Base-by-base conservation (phyloP, 1,140 invertebrate species). In the Choristoneura fumiferana region DNA sequence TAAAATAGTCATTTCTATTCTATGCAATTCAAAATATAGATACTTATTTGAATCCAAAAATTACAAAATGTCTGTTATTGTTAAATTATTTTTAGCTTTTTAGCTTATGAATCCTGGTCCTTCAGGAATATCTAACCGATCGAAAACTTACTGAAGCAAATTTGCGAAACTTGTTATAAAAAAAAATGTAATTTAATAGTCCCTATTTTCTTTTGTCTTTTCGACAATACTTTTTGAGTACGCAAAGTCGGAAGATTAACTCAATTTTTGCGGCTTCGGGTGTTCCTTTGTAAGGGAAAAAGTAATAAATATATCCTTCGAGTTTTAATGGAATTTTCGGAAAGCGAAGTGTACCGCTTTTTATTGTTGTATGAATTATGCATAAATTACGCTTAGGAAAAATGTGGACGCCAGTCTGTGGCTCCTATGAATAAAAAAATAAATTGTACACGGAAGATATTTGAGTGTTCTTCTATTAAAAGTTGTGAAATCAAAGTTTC, bases 211-310 rank as follows among this genome's bases (percentile, higher is more conserved):
- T 62, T 63, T 65, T 39, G 45, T 65, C 55, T 58, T 57, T 56
- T 38, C 49, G 35, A 58, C 58, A 63, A 53, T 63, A 58, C 52
- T 69, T 66, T 67, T 60, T 60, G 29, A 35, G 52, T 69, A 63
- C 55, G 55, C 57, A 64, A 69, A 69, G 63, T 67, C 63, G 60
- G 49, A 58, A 69, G 65, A 70, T 72, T 72, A 75, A 75, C 69
- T 75, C 67, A 75, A 75, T 75, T 75, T 71, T 65, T 65, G 57
- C 52, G 61, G 64, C 66, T 63, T 62, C 59, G 66, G 63, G 54
- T 67, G 59, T 65, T 74, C 72, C 71, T 73, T 73, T 70, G 67
- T 71, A 22, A 36, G 45, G 53, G 52, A 55, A 67, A 64, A 59
- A 63, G 33, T 34, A 54, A 54, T 34, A 69, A 67, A 67, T 55